phyloP scores from a whole-genome alignment of 2,797 vertebrate species.

The Pipistrellus pipistrellus region DNA sequence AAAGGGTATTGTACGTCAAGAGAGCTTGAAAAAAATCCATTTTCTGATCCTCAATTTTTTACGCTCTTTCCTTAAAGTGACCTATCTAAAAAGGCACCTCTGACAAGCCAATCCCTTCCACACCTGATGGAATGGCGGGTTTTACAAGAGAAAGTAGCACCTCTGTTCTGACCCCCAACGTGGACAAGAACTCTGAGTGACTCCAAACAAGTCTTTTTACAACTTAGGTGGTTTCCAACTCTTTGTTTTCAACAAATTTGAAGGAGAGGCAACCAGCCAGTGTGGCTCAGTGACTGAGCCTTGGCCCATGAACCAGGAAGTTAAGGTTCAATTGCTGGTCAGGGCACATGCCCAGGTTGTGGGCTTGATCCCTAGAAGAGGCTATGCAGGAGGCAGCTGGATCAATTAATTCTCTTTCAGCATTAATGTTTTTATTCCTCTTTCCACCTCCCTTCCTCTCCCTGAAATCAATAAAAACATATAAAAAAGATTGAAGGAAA shows the following conservation, averaged over 20 bases:
- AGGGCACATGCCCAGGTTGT: too few relatives aligned
- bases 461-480: too few relatives aligned
- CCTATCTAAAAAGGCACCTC: background rate
- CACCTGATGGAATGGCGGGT: too few relatives aligned
- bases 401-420: too few relatives aligned
- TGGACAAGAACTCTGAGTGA: background rate
- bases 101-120: background rate
- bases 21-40: background rate
- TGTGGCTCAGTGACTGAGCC: too few relatives aligned
- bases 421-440: too few relatives aligned
- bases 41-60: constrained; percentile 27
- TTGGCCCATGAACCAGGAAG: too few relatives aligned
- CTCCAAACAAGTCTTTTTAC: background rate
- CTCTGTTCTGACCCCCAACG: background rate
- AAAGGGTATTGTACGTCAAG: background rate
- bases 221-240: constrained; percentile 10
- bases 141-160: background rate
- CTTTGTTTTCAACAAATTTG: constrained; percentile 31
- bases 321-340: too few relatives aligned
- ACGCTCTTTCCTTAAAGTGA: background rate
- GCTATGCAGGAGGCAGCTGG: too few relatives aligned
- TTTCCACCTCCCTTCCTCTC: too few relatives aligned
- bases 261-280: background rate
- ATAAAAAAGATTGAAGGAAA: background rate
- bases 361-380: too few relatives aligned